Evolutionary conservation across 1,140 invertebrate species (phyloP).

Genomic region (Bombus pyrosoma): DNA sequence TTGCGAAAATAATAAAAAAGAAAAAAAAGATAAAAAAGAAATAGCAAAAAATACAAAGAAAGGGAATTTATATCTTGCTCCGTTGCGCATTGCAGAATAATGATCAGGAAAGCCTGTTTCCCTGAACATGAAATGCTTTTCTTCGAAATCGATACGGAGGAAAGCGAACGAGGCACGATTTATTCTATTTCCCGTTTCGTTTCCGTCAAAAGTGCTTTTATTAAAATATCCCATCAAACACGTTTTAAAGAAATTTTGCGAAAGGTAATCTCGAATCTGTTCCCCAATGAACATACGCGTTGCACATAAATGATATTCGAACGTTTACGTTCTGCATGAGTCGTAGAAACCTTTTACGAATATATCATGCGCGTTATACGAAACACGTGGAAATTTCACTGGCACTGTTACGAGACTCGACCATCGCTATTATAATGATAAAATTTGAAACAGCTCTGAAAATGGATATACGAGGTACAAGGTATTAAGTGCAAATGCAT

Average conservation of each 20-base stretch:
- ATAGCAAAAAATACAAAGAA: not conserved
- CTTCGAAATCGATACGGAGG: conserved; percentile 1
- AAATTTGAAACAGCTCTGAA: too few species aligned
- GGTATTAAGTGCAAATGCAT: too few species aligned
- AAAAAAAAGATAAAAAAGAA: not conserved
- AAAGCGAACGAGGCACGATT: not conserved
- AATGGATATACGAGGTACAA: too few species aligned
- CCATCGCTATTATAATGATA: too few species aligned
- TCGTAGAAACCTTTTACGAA: too few species aligned
- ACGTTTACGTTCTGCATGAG: too few species aligned
- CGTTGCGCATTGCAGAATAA: conserved; percentile 39
- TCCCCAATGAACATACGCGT: too few species aligned
- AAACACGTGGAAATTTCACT: too few species aligned
- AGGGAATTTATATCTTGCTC: not conserved
- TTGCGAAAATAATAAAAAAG: not conserved
- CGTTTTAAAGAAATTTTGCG: not conserved
- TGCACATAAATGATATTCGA: too few species aligned
- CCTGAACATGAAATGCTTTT: not conserved
- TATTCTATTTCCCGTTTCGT: not conserved
- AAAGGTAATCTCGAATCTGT: too few species aligned
- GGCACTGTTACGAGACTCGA: too few species aligned
- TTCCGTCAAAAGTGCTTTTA: not conserved
- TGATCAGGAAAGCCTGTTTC: not conserved
- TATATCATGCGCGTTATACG: too few species aligned
- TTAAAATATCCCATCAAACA: not conserved